Conservation (phyloP, 2,888 invertebrate genomes). For the Cactoblastis cactorum region DNA sequence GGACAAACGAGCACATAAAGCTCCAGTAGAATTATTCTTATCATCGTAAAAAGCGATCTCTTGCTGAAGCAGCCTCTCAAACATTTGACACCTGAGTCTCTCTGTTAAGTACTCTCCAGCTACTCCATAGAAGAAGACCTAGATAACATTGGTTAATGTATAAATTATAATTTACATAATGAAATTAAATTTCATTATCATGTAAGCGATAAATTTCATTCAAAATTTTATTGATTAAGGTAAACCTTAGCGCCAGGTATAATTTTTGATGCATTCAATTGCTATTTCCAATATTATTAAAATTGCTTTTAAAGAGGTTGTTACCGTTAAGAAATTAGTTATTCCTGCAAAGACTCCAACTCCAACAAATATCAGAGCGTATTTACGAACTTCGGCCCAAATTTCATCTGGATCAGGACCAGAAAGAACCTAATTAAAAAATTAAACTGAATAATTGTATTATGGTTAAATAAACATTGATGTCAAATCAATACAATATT, state of each 20-base stretch:
- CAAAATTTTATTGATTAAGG: too few species aligned
- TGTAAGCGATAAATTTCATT: too few species aligned
- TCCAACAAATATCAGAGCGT: slow-evolving; percentile 82
- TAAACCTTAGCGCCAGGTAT: too few species aligned
- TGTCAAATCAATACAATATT: neutral
- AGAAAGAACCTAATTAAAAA: slow-evolving; percentile 51
- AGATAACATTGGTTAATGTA: slow-evolving; percentile 10
- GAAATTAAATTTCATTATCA: too few species aligned
- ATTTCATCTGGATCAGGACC: slow-evolving; percentile 77
- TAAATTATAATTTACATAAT: too few species aligned
- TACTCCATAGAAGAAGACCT: slow-evolving; percentile 81
- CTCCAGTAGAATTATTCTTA: slow-evolving; percentile 85
- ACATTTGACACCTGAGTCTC: slow-evolving; percentile 83
- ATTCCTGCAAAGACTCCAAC: slow-evolving; percentile 83
- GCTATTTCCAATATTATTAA: neutral
- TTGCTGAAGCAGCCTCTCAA: slow-evolving; percentile 83
- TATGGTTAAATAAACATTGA: neutral
- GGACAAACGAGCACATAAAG: slow-evolving; percentile 85
- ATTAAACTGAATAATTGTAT: neutral
- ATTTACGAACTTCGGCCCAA: slow-evolving; percentile 77
- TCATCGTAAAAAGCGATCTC: slow-evolving; percentile 88
- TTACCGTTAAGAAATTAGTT: slow-evolving; percentile 84
- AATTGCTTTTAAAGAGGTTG: neutral
- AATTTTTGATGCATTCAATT: too few species aligned
- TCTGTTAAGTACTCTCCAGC: slow-evolving; percentile 90